Evolutionary conservation across 2,888 invertebrate genomes (phyloP).

Genomic region (Folsomia manolachei): DNA sequence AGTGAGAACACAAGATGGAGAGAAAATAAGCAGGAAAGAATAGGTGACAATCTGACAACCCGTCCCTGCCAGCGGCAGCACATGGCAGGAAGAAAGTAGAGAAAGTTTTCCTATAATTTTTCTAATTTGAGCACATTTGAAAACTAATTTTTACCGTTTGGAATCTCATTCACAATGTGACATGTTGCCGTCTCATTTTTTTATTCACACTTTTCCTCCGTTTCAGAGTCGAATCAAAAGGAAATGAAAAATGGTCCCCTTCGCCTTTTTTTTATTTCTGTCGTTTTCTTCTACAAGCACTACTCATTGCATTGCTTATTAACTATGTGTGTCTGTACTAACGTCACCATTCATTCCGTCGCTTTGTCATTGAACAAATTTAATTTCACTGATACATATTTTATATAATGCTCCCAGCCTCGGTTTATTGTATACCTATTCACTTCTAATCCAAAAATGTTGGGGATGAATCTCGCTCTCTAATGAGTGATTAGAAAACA

Average conservation of each 20-base stretch:
- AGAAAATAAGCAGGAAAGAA: background rate
- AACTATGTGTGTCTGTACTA: background rate
- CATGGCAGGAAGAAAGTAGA: slow-evolving; percentile 44
- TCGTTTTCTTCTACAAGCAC: background rate
- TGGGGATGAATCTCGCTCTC: background rate
- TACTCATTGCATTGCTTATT: background rate
- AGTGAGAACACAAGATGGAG: no score
- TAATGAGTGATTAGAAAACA: background rate
- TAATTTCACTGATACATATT: slow-evolving; percentile 8
- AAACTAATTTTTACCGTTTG: slow-evolving; percentile 52
- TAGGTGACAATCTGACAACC: background rate
- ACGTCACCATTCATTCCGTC: slow-evolving; percentile 5
- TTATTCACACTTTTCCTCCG: slow-evolving; percentile 37
- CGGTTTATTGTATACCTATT: no score
- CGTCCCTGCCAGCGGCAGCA: slow-evolving; percentile 38
- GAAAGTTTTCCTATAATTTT: slow-evolving; percentile 51
- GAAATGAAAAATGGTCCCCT: slow-evolving; percentile 50
- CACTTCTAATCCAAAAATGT: background rate
- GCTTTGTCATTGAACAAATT: background rate
- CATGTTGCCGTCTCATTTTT: slow-evolving; percentile 49
- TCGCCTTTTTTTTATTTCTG: slow-evolving; percentile 16
- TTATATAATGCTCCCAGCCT: background rate
- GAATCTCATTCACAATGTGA: slow-evolving; percentile 51
- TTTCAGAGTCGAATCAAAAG: slow-evolving; percentile 41
- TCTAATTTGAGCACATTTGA: slow-evolving; percentile 51